Evolutionary conservation across 1,140 invertebrate genomes (phyloP).

Genomic region (Monomorium pharaonis): DNA sequence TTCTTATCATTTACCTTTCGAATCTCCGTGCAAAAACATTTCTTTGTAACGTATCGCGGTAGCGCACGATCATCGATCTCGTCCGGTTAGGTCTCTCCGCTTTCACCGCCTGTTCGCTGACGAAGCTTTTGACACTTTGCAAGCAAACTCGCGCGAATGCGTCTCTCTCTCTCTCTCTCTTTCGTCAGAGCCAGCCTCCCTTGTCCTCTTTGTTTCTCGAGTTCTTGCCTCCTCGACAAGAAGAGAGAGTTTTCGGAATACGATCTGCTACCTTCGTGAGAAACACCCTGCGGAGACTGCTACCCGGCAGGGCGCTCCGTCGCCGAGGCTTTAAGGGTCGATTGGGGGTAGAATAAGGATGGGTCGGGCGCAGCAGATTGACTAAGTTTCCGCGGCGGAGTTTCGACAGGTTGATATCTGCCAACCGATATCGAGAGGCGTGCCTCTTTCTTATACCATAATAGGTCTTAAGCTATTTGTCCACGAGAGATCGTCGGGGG

Average conservation of each 20-base stretch:
- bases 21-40: background rate
- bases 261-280: conserved; percentile 72
- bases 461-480: conserved; percentile 72
- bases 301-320: conserved; percentile 66
- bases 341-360: conserved; percentile 74
- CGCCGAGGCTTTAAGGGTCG: conserved; percentile 75
- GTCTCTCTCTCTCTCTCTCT: background rate
- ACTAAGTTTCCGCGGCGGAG: conserved; percentile 80
- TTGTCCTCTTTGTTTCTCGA: conserved; percentile 54
- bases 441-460: conserved; percentile 63
- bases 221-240: conserved; percentile 62
- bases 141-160: conserved; percentile 22
- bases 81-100: background rate
- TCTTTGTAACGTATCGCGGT: background rate
- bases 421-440: conserved; percentile 74
- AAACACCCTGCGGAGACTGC: conserved; percentile 69
- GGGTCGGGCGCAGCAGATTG: conserved; percentile 79
- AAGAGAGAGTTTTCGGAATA: conserved; percentile 66
- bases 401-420: conserved; percentile 81
- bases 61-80: background rate
- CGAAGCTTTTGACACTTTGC: conserved; percentile 36
- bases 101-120: background rate
- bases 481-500: conserved; percentile 49
- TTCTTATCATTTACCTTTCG: background rate
- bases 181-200: background rate